Evolutionary conservation across 2,113 vertebrate species (phyloP).

Genomic region (Pollachius pollachius): DNA sequence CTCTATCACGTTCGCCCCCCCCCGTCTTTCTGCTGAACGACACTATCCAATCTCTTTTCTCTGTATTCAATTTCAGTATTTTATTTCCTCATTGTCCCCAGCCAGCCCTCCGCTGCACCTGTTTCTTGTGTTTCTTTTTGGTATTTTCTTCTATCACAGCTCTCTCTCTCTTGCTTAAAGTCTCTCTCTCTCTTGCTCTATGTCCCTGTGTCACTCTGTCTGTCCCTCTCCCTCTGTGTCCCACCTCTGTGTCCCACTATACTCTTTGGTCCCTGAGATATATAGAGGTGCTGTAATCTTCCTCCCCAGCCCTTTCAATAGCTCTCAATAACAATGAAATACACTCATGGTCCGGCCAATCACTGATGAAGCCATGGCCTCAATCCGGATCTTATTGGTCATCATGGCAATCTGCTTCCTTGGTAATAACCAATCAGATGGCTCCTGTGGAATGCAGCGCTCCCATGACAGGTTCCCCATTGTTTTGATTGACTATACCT

Average conservation of each 20-base stretch:
- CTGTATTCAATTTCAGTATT: conserved; percentile 61
- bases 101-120: background rate
- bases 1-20: background rate
- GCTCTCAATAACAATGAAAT: conserved; percentile 71
- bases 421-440: conserved; percentile 70
- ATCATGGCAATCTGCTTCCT: conserved; percentile 60
- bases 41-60: conserved; percentile 57
- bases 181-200: conserved; percentile 36
- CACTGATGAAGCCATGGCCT: conserved; percentile 57
- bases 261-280: conserved; percentile 17
- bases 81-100: conserved; percentile 48
- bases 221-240: conserved; percentile 2
- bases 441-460: conserved; percentile 48
- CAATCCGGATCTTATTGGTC: conserved; percentile 61
- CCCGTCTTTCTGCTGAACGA: conserved; percentile 30
- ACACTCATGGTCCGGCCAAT: conserved; percentile 54
- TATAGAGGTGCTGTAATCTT: conserved; percentile 59
- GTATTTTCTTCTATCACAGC: background rate
- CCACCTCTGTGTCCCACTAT: no score
- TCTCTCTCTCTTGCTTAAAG: conserved; percentile 5
- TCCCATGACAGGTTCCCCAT: conserved; percentile 62
- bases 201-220: conserved; percentile 36
- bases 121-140: background rate
- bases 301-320: conserved; percentile 63
- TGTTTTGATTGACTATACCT: conserved; percentile 72